Conservation (phyloP, 2,888 invertebrate species). For the Latrodectus hesperus region DNA sequence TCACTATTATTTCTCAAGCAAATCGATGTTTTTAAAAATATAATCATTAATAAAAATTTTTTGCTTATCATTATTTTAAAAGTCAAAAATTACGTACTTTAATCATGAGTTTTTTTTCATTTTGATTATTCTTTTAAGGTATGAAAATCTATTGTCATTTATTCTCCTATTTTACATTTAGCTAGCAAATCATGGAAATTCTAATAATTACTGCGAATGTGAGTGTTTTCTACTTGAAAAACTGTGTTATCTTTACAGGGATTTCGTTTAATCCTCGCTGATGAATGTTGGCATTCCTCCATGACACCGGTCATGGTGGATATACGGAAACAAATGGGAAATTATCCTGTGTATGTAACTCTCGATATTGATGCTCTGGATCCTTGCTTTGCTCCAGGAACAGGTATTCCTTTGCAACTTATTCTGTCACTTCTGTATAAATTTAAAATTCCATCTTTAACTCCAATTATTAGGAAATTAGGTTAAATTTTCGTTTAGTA, state of each 20-base stretch:
- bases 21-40: too few species aligned
- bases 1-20: too few species aligned
- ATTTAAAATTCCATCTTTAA: too few species aligned
- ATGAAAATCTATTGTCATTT: neutral
- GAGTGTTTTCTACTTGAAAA: neutral
- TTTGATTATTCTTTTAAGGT: neutral
- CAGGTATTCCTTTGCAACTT: constrained; percentile 72
- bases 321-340: constrained; percentile 73
- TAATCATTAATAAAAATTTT: too few species aligned
- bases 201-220: neutral
- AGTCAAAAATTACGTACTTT: too few species aligned
- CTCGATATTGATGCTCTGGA: constrained; percentile 76
- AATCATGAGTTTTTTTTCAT: too few species aligned
- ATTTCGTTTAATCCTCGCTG: constrained; percentile 73
- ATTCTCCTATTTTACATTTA: neutral
- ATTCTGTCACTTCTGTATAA: too few species aligned
- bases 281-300: constrained; percentile 75
- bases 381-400: constrained; percentile 75
- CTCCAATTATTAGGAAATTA: too few species aligned
- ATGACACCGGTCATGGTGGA: constrained; percentile 74
- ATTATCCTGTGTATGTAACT: constrained; percentile 74
- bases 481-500: too few species aligned
- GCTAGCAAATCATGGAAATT: neutral
- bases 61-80: too few species aligned
- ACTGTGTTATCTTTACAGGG: constrained; percentile 72